phyloP scores from a whole-genome alignment of 2,888 invertebrate species.

The Heteromurus nitidus region DNA sequence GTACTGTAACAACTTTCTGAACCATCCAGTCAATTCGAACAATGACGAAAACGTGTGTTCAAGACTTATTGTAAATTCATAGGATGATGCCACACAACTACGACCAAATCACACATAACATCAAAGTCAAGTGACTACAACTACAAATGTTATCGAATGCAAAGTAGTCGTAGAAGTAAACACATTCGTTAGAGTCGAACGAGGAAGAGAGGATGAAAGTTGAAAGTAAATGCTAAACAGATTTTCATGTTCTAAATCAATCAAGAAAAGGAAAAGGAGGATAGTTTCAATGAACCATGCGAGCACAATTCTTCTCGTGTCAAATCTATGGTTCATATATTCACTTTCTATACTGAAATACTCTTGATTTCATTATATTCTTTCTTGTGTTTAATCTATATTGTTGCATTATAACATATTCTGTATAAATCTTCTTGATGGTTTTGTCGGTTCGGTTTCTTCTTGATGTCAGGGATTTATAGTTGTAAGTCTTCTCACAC shows the following conservation, averaged over 20 bases:
- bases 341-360: neutral
- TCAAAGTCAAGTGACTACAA: too few relatives aligned
- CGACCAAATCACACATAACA: too few relatives aligned
- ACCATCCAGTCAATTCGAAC: neutral
- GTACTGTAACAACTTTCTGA: too few relatives aligned
- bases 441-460: neutral
- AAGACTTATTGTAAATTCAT: too few relatives aligned
- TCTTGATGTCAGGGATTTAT: neutral
- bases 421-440: too few relatives aligned
- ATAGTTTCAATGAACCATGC: conserved; percentile 34
- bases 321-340: neutral
- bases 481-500: neutral
- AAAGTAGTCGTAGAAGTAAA: neutral
- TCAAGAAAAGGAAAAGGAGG: conserved; percentile 14
- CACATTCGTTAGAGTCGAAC: neutral
- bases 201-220: neutral
- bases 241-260: conserved; percentile 50
- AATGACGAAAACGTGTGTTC: too few relatives aligned
- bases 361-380: neutral
- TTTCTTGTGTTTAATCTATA: too few relatives aligned
- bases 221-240: conserved; percentile 22
- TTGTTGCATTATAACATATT: too few relatives aligned
- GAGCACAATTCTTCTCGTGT: too few relatives aligned
- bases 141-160: too few relatives aligned
- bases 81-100: too few relatives aligned